Evolutionary conservation across 1,140 invertebrate genomes (phyloP).

Genomic region (Aphidius ervi): DNA sequence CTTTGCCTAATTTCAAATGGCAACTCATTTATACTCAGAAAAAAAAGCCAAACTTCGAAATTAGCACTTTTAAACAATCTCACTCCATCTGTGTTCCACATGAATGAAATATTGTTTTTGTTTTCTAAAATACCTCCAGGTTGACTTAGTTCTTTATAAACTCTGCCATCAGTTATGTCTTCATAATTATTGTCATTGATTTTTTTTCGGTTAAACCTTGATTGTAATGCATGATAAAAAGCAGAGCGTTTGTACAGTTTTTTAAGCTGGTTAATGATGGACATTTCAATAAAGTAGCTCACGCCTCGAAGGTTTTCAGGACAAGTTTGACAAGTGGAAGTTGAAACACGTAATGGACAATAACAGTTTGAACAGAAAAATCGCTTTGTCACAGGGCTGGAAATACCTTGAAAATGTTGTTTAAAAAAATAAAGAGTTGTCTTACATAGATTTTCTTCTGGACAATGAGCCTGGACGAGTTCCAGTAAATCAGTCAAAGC

Average conservation of each 20-base stretch:
- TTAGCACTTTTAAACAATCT: slow-evolving; percentile 15
- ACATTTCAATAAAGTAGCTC: slow-evolving; percentile 18
- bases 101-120: slow-evolving; percentile 17
- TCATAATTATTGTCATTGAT: slow-evolving; percentile 6
- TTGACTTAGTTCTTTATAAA: slow-evolving; percentile 1
- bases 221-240: slow-evolving; percentile 7
- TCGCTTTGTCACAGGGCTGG: not conserved
- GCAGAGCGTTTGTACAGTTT: slow-evolving; percentile 8
- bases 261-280: slow-evolving; percentile 4
- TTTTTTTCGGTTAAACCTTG: slow-evolving; percentile 4
- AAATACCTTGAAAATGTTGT: slow-evolving; percentile 15
- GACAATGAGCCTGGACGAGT: slow-evolving; percentile 6
- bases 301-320: not conserved
- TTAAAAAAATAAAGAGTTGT: slow-evolving; percentile 16
- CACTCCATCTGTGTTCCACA: slow-evolving; percentile 8
- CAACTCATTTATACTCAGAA: slow-evolving; percentile 16
- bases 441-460: not conserved
- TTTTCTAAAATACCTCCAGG: not conserved
- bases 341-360: not conserved
- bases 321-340: slow-evolving; percentile 1
- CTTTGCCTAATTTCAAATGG: slow-evolving; percentile 6
- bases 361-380: slow-evolving; percentile 19
- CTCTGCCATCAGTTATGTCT: slow-evolving; percentile 16
- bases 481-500: slow-evolving; percentile 13
- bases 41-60: slow-evolving; percentile 17